phyloP scores from a whole-genome alignment of 2,888 invertebrate genomes.

The Cyrtodaria siliqua region DNA sequence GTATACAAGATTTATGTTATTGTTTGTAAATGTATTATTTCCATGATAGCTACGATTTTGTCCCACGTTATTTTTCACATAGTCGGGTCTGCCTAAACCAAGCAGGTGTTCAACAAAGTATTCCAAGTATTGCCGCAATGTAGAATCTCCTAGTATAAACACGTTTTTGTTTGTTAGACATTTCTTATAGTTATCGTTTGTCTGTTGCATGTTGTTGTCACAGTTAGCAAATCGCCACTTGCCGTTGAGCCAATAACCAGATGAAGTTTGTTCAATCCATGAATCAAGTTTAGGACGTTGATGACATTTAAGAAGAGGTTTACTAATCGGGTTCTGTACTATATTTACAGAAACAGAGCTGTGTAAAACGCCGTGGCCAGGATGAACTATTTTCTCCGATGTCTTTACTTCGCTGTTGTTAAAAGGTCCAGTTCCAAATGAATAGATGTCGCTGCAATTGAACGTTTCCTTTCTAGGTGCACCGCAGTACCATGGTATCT shows the following conservation, averaged over 20 bases:
- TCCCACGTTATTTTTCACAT: too few species aligned
- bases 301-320: too few species aligned
- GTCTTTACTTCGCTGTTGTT: slow-evolving; percentile 1
- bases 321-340: not conserved
- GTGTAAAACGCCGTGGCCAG: slow-evolving; percentile 26
- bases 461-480: slow-evolving; percentile 20
- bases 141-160: slow-evolving; percentile 47
- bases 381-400: slow-evolving; percentile 28
- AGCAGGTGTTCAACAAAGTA: slow-evolving; percentile 29
- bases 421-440: slow-evolving; percentile 25
- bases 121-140: slow-evolving; percentile 44
- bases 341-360: slow-evolving; percentile 3
- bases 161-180: slow-evolving; percentile 50
- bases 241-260: slow-evolving; percentile 33
- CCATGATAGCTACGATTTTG: too few species aligned
- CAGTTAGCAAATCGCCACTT: slow-evolving; percentile 22
- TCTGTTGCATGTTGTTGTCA: not conserved
- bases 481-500: slow-evolving; percentile 50
- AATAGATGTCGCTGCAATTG: slow-evolving; percentile 24
- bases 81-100: too few species aligned
- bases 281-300: slow-evolving; percentile 5
- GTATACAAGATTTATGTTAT: slow-evolving; percentile 30
- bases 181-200: not conserved
- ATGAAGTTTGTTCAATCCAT: slow-evolving; percentile 36
- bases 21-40: slow-evolving; percentile 17